These are phyloP conservation scores for Conopomorpha cramerella DNA, from an alignment of 1,140 invertebrate species.

Conservation along the genomic window DNA sequence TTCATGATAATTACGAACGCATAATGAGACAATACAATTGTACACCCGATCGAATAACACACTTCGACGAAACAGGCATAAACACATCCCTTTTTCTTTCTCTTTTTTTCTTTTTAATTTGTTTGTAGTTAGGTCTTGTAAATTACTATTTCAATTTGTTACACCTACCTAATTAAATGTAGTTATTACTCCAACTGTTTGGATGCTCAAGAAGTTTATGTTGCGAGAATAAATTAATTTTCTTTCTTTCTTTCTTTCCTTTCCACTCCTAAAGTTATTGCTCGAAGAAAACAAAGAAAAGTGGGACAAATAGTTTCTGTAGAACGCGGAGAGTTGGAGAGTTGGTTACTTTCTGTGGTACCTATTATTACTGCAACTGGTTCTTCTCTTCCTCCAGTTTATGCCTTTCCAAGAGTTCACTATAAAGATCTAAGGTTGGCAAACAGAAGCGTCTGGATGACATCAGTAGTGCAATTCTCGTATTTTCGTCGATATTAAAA, in stretches of 20 bases:
- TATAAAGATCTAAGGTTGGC: neutral
- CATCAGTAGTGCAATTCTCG: no score
- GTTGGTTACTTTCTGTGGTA: no score
- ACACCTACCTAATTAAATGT: no score
- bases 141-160: no score
- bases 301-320: neutral
- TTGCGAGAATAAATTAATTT: no score
- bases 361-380: neutral
- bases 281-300: neutral
- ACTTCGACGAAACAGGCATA: neutral
- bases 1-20: neutral
- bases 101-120: no score
- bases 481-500: no score
- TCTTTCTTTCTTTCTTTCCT: no score
- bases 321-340: neutral
- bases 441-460: neutral
- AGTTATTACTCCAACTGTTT: no score
- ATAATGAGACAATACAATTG: neutral
- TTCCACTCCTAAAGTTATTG: neutral
- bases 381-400: neutral
- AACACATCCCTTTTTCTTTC: no score
- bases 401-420: neutral
- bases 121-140: no score
- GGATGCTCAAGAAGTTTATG: no score
- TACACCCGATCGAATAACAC: neutral